These are phyloP conservation scores for Tetrao urogallus DNA, from an alignment of 2,113 vertebrate species.

Conservation along the genomic window DNA sequence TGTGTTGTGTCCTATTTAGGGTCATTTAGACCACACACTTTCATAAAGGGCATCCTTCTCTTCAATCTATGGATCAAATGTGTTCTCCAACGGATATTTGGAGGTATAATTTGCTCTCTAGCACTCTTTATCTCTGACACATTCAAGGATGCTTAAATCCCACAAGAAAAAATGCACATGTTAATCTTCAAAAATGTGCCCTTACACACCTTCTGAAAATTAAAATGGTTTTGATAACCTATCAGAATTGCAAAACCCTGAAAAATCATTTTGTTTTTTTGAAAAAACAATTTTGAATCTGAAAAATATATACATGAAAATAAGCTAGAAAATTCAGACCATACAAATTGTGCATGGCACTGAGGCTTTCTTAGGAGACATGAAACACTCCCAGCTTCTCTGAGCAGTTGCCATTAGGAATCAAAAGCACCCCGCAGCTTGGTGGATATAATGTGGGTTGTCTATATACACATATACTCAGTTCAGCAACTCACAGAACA, in stretches of 20 bases:
- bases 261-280: neutral
- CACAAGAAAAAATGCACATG: neutral
- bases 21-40: constrained; percentile 24
- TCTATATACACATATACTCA: neutral
- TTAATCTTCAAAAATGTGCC: constrained; percentile 57
- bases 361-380: neutral
- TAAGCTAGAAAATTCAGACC: neutral
- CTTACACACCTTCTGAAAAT: constrained; percentile 41
- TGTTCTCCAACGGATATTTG: constrained; percentile 14
- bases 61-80: constrained; percentile 30
- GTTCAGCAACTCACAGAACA: neutral
- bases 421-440: neutral
- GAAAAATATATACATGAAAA: constrained; percentile 13
- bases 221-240: constrained; percentile 58
- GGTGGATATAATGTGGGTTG: neutral
- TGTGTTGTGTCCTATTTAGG: neutral
- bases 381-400: neutral
- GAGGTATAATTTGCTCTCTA: constrained; percentile 11
- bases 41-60: constrained; percentile 34
- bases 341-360: neutral
- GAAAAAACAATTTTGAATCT: neutral
- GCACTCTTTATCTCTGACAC: constrained; percentile 59
- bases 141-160: constrained; percentile 60
- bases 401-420: neutral
- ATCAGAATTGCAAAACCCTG: constrained; percentile 30